Conservation (phyloP, 2,888 invertebrate genomes). For the Drosophila quinaria region DNA sequence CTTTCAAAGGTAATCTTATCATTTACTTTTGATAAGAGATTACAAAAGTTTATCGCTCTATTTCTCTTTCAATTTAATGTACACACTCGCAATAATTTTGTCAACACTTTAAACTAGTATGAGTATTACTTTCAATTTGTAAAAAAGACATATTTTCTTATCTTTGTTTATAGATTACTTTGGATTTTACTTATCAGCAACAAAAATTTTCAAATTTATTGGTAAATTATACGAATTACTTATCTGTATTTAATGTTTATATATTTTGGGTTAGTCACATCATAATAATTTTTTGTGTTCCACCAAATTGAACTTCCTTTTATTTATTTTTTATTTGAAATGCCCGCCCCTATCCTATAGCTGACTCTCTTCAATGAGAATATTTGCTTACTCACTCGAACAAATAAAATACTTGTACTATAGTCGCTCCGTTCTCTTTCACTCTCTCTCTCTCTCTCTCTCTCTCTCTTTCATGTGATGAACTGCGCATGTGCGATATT, state of each 20-base stretch:
- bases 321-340: not conserved
- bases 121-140: slow-evolving; percentile 3
- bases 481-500: slow-evolving; percentile 3
- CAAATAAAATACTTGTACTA: not conserved
- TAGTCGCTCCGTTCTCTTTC: not conserved
- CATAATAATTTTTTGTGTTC: too few species aligned
- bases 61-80: not conserved
- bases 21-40: not conserved
- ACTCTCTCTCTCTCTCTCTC: not conserved
- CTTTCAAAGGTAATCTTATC: slow-evolving; percentile 15
- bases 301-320: not conserved
- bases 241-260: too few species aligned
- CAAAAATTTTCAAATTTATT: not conserved
- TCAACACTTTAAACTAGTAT: not conserved
- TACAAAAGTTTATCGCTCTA: not conserved
- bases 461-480: not conserved
- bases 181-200: not conserved
- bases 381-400: not conserved
- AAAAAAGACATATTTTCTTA: not conserved
- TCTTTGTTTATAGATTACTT: not conserved
- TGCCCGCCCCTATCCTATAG: not conserved
- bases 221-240: not conserved
- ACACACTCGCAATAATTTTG: not conserved
- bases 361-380: not conserved
- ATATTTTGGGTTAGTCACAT: too few species aligned